Evolutionary conservation across 2,888 invertebrate species (phyloP).

Genomic region (Stenchaetothrips biformis): DNA sequence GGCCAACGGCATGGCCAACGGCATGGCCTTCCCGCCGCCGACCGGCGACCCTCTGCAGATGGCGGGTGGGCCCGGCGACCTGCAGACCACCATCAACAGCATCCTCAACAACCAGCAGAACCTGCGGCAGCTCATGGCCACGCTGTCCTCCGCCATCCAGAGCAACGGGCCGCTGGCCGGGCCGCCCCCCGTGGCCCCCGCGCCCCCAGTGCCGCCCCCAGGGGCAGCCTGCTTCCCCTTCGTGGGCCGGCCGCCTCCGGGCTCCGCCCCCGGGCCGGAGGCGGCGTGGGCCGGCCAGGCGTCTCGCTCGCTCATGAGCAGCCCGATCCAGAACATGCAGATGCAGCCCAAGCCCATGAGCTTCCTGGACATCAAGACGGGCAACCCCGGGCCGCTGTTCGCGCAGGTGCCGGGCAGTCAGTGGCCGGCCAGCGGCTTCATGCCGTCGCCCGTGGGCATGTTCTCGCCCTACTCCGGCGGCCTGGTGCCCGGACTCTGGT

Average conservation of each 20-base stretch:
- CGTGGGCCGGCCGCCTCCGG: slow-evolving; percentile 34
- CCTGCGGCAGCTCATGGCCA: slow-evolving; percentile 43
- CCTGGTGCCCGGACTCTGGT: slow-evolving; percentile 6
- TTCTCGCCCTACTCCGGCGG: slow-evolving; percentile 10
- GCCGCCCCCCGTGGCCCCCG: neutral
- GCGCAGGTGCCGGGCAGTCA: neutral
- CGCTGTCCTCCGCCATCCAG: slow-evolving; percentile 27
- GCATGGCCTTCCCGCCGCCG: slow-evolving; percentile 14
- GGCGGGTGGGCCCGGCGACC: slow-evolving; percentile 39
- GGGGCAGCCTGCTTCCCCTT: slow-evolving; percentile 26
- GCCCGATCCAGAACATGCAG: slow-evolving; percentile 30
- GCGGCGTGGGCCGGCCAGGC: slow-evolving; percentile 35
- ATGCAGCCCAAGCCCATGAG: slow-evolving; percentile 35
- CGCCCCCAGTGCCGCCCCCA: neutral
- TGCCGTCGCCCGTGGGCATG: slow-evolving; percentile 12
- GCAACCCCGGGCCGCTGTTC: neutral
- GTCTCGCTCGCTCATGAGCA: slow-evolving; percentile 34
- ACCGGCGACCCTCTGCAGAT: slow-evolving; percentile 28
- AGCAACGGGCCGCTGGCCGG: neutral
- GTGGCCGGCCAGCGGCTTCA: neutral
- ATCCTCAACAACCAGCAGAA: slow-evolving; percentile 44
- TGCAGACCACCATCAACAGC: slow-evolving; percentile 43
- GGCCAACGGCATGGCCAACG: neutral
- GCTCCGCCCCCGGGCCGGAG: slow-evolving; percentile 29
- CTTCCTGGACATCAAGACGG: slow-evolving; percentile 32